Conservation (phyloP, 2,113 vertebrate species). For the Psettodes erumei region DNA sequence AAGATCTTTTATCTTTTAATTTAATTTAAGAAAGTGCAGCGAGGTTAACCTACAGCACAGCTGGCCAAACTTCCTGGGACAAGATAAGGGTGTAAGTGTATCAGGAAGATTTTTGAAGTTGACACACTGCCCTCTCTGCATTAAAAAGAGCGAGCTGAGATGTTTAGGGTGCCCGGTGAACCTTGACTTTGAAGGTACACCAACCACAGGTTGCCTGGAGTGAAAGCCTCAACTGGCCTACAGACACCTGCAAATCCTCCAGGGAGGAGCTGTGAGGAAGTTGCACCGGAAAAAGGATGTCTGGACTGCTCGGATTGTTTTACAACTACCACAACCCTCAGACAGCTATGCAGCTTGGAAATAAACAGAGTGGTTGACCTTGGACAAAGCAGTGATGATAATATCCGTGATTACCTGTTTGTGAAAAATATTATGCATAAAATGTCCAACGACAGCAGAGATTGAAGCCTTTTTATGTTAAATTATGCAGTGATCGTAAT, state of each 20-base stretch:
- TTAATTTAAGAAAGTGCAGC: neutral
- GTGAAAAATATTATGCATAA: slow-evolving; percentile 7
- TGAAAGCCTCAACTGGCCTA: slow-evolving; percentile 29
- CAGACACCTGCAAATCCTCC: slow-evolving; percentile 18
- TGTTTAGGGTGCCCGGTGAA: neutral
- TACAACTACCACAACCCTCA: neutral
- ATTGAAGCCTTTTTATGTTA: slow-evolving; percentile 35
- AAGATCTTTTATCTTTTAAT: neutral
- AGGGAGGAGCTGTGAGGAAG: slow-evolving; percentile 41
- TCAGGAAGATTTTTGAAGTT: neutral
- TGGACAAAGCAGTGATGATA: neutral
- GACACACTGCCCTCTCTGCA: neutral
- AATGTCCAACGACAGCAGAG: slow-evolving; percentile 8
- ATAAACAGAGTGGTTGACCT: neutral
- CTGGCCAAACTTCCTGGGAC: neutral
- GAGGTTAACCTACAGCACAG: neutral
- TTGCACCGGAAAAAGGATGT: slow-evolving; percentile 44
- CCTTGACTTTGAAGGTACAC: neutral
- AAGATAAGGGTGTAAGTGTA: neutral
- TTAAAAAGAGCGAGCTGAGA: neutral
- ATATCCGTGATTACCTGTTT: slow-evolving; percentile 3
- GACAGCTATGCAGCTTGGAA: neutral
- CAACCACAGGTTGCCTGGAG: neutral
- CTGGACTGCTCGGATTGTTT: slow-evolving; percentile 38
- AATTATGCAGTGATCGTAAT: slow-evolving; percentile 40